Evolutionary conservation across 2,888 invertebrate species (phyloP), one percentile per base, ranked within the genome.

Genomic region (Chrysotoxum bicinctum): DNA sequence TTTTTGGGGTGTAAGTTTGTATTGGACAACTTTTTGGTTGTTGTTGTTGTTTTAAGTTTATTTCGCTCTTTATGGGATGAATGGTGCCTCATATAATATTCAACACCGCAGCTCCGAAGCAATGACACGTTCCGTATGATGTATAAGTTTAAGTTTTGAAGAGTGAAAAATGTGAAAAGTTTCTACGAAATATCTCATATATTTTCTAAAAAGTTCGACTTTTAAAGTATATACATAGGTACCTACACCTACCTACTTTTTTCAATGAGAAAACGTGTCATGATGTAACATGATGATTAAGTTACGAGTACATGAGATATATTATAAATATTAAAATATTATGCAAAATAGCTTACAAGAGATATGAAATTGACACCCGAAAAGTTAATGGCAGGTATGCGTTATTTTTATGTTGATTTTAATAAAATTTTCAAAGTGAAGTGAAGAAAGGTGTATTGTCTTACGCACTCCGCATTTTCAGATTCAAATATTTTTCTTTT

Each of bases 151-250:
- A 75, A 66, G 45, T 76, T 76, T 68, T 23, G 30, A 8, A 68
- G 62, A 62, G 43, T 62, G 62, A 62, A 62, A 62, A 62, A 62
- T 62, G 62, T 62, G 30, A 23, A 62, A 62, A 62, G 60, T 62
- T 62, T 43, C 12, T 30, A 60, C 30, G 16, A 62, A 62, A 62
- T 43, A 43, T 62, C 23, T 43, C 43, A 30, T 30, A 62, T 19
- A 62, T 62, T n/a, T n/a, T 62, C 16, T 30, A 16, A 62, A 62
- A 56, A 56, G 62, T 62, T 62, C 12, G 16, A 43, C 62, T 43
- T 43, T 40, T 40, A 40, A 50, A 0, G 5, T 45, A 45, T 45
- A 10, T 26, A 32, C 9, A 9, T 3, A 32, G 8, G 8, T 9
- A 21, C 3, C 3, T 19, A 19, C 16, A 7, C n/a, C 3, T 45